Evolutionary conservation across 2,888 invertebrate genomes (phyloP), one percentile per base, ranked within the genome.

Genomic region (Palloptera scutellata): DNA sequence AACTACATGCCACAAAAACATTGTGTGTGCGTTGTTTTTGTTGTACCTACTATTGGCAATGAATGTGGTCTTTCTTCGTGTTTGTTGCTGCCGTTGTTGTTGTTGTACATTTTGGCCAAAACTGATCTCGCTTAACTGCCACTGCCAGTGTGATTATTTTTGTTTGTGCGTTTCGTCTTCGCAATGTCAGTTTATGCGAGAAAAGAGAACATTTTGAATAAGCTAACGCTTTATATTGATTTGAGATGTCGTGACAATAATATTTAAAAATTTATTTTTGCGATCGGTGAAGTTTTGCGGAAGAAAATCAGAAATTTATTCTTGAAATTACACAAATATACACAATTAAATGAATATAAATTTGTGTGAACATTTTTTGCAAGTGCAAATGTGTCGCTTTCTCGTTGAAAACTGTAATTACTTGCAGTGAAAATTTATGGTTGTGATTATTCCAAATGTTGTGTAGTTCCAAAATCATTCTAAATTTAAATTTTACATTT

Each of bases 81-180:
- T 48, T 40, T 20, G 15, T 69, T 74, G 72, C 61, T 66, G 61
- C 69, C 74, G 74, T 74, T 74, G 72, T 77, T 74, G 74, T 75
- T 59, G 61, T 15, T 30, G 17, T 17, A 12, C 42, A 74, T 13
- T 67, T 70, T 79, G 74, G 74, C 73, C 78, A 79, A 79, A 79
- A 79, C 80, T 80, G 81, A 80, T 79, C 78, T 80, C 79, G 77
- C 77, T n/a, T n/a, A n/a, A n/a, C n/a, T n/a, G 75, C 75, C 81
- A 81, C 75, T 80, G 81, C 79, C 81, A 79, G 80, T 77, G 60
- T 30, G 30, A 30, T 30, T 30, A 15, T 11, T 11, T 53, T 53
- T 17, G 15, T 53, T 53, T 17, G 53, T 11, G 12, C 4, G 15
- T 48, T 48, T 48, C 51, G 13, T 8, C 51, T n/a, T n/a, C 4